A percentile compares a stretch with the other conserved stretches of the same genome.
Evolutionary conservation across 1,140 invertebrate genomes (phyloP).

Genomic region (Saccostrea glomerata): DNA sequence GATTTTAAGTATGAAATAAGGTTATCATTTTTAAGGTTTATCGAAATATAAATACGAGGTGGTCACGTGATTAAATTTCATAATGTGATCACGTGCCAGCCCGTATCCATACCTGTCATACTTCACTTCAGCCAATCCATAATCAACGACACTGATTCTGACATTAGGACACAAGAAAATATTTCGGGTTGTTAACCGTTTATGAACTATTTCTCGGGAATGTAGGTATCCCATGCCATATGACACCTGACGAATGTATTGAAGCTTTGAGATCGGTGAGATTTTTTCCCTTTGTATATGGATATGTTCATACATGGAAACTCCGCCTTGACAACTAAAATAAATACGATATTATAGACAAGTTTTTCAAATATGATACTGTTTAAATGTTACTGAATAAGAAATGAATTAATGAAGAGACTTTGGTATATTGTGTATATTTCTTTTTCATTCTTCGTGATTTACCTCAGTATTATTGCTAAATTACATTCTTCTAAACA

Average conservation of each 20-base stretch:
- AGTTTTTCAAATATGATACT: not conserved
- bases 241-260: slow-evolving; percentile 67
- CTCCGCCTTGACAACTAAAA: slow-evolving; percentile 75
- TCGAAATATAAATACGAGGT: not conserved
- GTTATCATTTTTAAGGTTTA: not conserved
- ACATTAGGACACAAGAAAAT: slow-evolving; percentile 80
- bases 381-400: not conserved
- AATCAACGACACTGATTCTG: slow-evolving; percentile 80
- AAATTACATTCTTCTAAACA: slow-evolving; percentile 77
- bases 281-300: slow-evolving; percentile 73
- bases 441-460: no score
- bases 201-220: slow-evolving; percentile 80
- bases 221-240: slow-evolving; percentile 81
- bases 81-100: not conserved
- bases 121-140: slow-evolving; percentile 73
- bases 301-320: slow-evolving; percentile 77
- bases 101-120: slow-evolving; percentile 64
- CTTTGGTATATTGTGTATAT: not conserved
- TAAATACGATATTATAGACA: not conserved
- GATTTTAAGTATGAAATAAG: no score
- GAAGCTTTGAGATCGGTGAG: slow-evolving; percentile 72
- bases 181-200: slow-evolving; percentile 79
- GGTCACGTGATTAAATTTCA: no score
- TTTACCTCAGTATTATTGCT: slow-evolving; percentile 79
- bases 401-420: not conserved